Evolutionary conservation across 1,140 invertebrate genomes (phyloP).

Genomic region (Halotydeus destructor): DNA sequence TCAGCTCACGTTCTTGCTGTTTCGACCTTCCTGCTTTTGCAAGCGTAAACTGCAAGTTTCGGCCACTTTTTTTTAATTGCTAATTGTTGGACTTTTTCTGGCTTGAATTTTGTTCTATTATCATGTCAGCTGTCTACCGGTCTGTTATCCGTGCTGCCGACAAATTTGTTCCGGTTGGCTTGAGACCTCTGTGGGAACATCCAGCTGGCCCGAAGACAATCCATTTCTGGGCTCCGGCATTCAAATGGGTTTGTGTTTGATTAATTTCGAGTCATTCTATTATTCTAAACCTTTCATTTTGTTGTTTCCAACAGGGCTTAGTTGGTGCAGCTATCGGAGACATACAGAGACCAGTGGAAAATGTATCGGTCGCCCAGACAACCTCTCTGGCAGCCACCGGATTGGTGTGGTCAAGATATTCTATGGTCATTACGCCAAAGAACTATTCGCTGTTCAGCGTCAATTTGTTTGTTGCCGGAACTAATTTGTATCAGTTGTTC

Average conservation of each 20-base stretch:
- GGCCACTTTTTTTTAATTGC: no score
- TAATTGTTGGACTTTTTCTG: no score
- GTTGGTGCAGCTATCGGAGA: constrained; percentile 77
- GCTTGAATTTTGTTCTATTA: no score
- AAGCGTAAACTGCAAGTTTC: no score
- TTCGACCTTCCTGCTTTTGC: no score
- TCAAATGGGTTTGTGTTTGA: constrained; percentile 77
- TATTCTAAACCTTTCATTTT: background rate
- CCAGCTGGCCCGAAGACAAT: constrained; percentile 86
- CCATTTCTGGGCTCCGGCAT: constrained; percentile 83
- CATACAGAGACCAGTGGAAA: constrained; percentile 61
- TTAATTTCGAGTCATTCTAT: no score
- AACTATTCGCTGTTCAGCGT: constrained; percentile 82
- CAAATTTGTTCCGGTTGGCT: no score
- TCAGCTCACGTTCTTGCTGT: no score
- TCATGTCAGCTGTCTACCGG: no score
- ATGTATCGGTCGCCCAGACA: constrained; percentile 66
- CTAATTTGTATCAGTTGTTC: constrained; percentile 53
- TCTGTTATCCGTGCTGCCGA: no score
- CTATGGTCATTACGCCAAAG: constrained; percentile 78
- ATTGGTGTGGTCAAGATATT: constrained; percentile 48
- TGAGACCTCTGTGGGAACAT: constrained; percentile 79
- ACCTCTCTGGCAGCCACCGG: constrained; percentile 50
- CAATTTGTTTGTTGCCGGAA: constrained; percentile 72
- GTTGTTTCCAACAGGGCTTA: constrained; percentile 24